Percentiles rank a stretch among this genome's conserved stretches.
These are phyloP conservation scores for Octopus sinensis DNA, from an alignment of 1,140 invertebrate species.

Conservation along the genomic window DNA sequence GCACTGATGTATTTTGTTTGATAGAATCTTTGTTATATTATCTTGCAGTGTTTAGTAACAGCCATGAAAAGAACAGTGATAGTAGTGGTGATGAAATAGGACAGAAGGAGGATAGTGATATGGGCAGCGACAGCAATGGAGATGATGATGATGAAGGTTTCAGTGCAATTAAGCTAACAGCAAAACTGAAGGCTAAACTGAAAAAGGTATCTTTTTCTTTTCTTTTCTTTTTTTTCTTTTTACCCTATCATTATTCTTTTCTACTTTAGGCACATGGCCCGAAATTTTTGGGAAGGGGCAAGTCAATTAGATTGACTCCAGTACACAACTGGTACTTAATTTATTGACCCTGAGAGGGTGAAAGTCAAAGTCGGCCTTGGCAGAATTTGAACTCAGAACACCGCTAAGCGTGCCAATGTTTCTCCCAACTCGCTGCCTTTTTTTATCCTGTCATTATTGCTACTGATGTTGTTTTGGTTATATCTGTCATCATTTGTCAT, in stretches of 20 bases:
- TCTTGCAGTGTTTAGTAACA: too few species aligned
- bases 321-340: neutral
- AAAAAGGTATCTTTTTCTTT: slow-evolving; percentile 26
- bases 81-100: too few species aligned
- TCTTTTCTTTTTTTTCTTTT: neutral
- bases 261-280: too few species aligned
- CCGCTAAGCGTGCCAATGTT: too few species aligned
- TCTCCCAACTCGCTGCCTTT: too few species aligned
- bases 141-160: slow-evolving; percentile 39
- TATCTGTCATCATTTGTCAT: too few species aligned
- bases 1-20: too few species aligned
- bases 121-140: neutral
- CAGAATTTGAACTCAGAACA: neutral
- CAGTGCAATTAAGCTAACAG: slow-evolving; percentile 33
- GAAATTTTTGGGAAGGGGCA: neutral
- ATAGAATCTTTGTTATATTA: too few species aligned
- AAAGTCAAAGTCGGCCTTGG: slow-evolving; percentile 12
- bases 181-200: slow-evolving; percentile 36
- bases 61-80: too few species aligned
- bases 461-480: too few species aligned
- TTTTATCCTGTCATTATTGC: too few species aligned
- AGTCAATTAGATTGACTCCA: neutral
- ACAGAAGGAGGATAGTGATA: too few species aligned
- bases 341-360: neutral
- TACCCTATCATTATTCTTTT: neutral